Evolutionary conservation across 2,888 invertebrate genomes (phyloP), one percentile per base, ranked within the genome.

Genomic region (Neoitamus cyanurus): DNA sequence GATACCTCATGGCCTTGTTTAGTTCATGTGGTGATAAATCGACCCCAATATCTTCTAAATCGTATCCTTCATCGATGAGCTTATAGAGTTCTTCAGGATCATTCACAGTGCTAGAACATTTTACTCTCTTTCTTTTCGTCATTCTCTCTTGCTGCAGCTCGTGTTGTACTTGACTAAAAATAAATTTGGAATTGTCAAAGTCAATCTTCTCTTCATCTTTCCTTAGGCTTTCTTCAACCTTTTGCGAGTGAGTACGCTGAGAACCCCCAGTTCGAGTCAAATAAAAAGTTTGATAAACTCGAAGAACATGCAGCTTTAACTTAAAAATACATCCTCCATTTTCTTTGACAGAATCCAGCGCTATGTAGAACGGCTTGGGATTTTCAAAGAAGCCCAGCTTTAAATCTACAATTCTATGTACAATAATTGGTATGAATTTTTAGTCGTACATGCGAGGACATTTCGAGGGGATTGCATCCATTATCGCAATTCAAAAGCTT

Each of bases 351-450:
- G 46, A 46, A 48, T 78, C 31, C n/a, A 78, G 46, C 4, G 4
- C 1, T 48, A 36, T 68, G 20, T 7, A n/a, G 20, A 78, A 78
- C 11, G 78, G 48, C 28, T 13, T 7, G 11, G 31, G 31, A n/a
- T 25, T 90, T 87, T 89, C 90, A 88, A 93, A 92, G 86, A 92
- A 94, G 78, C 97, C 97, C 78, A 97, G 92, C 87, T 93, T 94
- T 0, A 93, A 88, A 90, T 94, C 95, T 96, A 96, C 20, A 90
- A 91, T 0, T 94, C 95, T 72, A 95, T 13, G 96, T 93, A 0
- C 94, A 94, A 0, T 94, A 94, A 90, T 97, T 97, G 11, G 94
- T 94, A 88, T 91, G 92, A 5, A 97, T n/a, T n/a, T n/a, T n/a
- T n/a, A n/a, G n/a, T n/a, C n/a, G n/a, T n/a, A n/a, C n/a, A n/a